Percentiles rank a stretch among this genome's conserved stretches.
Evolutionary conservation across 2,888 invertebrate genomes (phyloP).

Genomic region (Diogma glabrata): DNA sequence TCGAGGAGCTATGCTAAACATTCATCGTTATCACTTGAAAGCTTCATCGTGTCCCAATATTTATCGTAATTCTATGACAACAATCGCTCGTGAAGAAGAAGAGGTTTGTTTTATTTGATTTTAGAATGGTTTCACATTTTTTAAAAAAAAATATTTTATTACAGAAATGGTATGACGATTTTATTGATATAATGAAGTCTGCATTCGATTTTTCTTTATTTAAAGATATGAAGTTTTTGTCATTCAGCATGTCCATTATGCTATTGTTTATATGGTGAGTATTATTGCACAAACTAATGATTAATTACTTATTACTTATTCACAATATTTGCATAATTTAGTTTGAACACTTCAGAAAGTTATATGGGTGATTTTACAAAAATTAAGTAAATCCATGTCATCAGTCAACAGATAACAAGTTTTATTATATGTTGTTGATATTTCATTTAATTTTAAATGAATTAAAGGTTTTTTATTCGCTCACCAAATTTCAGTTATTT

Average conservation of each 20-base stretch:
- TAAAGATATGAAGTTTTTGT: constrained; percentile 61
- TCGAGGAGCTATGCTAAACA: constrained; percentile 73
- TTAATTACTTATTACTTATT: no score
- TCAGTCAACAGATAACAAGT: no score
- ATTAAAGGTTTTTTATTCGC: no score
- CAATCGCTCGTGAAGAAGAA: constrained; percentile 60
- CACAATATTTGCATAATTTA: no score
- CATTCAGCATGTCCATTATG: constrained; percentile 75
- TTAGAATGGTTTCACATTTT: constrained; percentile 13
- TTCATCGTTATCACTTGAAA: constrained; percentile 65
- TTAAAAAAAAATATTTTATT: constrained; percentile 25
- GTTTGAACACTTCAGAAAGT: no score
- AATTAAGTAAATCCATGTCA: no score
- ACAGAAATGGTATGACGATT: constrained; percentile 61
- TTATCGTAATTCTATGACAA: constrained; percentile 79
- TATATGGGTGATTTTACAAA: no score
- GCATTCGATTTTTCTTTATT: constrained; percentile 74
- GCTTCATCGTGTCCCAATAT: constrained; percentile 90
- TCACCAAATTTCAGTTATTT: no score
- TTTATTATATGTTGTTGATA: no score
- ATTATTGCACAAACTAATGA: no score
- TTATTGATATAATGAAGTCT: constrained; percentile 52
- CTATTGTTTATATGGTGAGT: constrained; percentile 88
- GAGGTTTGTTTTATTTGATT: constrained; percentile 43
- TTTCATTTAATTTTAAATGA: no score